Evolutionary conservation across 2,888 invertebrate species (phyloP).

Genomic region (Amorpha juglandis): DNA sequence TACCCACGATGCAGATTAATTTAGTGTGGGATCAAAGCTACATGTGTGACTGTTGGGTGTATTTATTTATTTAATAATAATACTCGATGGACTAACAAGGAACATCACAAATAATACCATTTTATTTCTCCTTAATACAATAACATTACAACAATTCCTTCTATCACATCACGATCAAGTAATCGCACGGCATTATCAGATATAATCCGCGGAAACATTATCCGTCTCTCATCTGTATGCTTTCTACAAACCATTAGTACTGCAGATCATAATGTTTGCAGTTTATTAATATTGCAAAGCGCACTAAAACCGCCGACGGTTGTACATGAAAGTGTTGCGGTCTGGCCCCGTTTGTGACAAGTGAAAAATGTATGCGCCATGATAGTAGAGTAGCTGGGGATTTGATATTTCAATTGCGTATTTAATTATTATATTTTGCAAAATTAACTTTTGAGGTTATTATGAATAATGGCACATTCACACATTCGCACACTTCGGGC

Average conservation of each 20-base stretch:
- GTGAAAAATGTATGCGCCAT: neutral
- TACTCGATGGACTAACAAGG: too few species aligned
- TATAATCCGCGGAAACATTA: conserved; percentile 21
- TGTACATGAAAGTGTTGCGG: conserved; percentile 10
- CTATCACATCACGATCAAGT: conserved; percentile 3
- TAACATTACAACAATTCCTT: neutral
- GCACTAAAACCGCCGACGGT: conserved; percentile 14
- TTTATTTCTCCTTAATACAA: neutral
- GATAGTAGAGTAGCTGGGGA: neutral
- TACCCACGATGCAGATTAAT: too few species aligned
- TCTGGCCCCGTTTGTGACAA: conserved; percentile 5
- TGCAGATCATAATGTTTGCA: conserved; percentile 21
- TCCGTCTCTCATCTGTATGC: conserved; percentile 22
- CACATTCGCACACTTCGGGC: too few species aligned
- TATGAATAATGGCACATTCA: too few species aligned
- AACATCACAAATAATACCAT: too few species aligned
- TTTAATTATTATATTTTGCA: neutral
- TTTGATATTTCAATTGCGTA: neutral
- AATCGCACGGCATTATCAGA: conserved; percentile 3
- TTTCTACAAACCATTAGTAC: conserved; percentile 24
- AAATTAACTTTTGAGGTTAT: too few species aligned
- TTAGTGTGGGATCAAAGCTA: too few species aligned
- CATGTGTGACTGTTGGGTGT: too few species aligned
- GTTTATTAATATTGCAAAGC: conserved; percentile 25
- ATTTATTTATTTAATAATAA: too few species aligned